Conservation (phyloP, 2,113 vertebrate species). For the Pachycephala philippinensis region DNA sequence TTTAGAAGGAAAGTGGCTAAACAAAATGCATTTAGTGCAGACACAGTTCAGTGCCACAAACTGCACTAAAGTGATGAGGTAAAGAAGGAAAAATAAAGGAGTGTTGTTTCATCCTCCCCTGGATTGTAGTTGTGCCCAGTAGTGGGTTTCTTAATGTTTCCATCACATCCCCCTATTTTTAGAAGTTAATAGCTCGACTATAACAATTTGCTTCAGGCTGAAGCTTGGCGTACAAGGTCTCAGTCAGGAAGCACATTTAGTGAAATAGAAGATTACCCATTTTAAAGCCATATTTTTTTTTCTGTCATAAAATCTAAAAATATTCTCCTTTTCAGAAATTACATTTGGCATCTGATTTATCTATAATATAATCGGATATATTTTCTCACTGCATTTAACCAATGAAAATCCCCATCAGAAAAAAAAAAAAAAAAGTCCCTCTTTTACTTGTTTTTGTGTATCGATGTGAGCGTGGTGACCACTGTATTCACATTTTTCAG, state of each 20-base stretch:
- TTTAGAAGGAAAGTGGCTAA: neutral
- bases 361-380: constrained; percentile 26
- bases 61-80: neutral
- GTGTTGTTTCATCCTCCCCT: constrained; percentile 1
- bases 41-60: neutral
- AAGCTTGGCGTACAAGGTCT: constrained; percentile 48
- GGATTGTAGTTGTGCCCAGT: constrained; percentile 18
- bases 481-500: neutral
- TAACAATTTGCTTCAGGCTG: constrained; percentile 74
- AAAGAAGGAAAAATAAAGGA: neutral
- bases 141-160: constrained; percentile 60
- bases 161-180: constrained; percentile 68
- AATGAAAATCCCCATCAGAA: neutral
- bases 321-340: constrained; percentile 61
- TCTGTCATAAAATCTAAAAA: constrained; percentile 54
- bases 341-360: constrained; percentile 51
- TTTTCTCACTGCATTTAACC: neutral
- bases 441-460: neutral
- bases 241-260: constrained; percentile 64
- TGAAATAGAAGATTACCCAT: constrained; percentile 66
- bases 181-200: constrained; percentile 70
- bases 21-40: neutral
- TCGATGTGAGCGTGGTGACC: neutral
- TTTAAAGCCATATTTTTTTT: constrained; percentile 45
- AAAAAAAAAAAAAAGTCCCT: neutral